phyloP scores from a whole-genome alignment of 2,888 invertebrate species.

The Troides helena region DNA sequence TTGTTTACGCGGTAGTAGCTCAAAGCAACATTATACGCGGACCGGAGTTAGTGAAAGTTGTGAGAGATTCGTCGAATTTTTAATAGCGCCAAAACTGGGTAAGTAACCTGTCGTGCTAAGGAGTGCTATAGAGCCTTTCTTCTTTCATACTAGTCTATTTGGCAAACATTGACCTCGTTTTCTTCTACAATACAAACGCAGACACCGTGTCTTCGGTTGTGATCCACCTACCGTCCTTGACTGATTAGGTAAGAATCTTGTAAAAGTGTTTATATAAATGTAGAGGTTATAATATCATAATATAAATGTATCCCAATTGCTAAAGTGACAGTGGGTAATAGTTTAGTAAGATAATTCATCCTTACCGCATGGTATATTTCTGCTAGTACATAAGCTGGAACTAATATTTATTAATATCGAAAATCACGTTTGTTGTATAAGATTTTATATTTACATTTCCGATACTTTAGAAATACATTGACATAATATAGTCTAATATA shows the following conservation, averaged over 20 bases:
- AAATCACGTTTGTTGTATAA: no score
- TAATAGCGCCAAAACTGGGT: constrained; percentile 73
- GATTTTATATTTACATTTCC: no score
- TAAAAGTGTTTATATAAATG: constrained; percentile 20
- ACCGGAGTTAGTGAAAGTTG: constrained; percentile 71
- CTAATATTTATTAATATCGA: no score
- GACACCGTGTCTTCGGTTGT: constrained; percentile 15
- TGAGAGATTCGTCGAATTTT: constrained; percentile 75
- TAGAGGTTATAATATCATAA: constrained; percentile 7
- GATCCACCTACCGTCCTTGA: constrained; percentile 25
- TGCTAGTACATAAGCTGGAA: no score
- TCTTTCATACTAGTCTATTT: constrained; percentile 69
- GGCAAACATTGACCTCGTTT: constrained; percentile 63
- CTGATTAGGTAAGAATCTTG: constrained; percentile 26
- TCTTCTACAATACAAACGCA: constrained; percentile 34
- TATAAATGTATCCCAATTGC: constrained; percentile 1
- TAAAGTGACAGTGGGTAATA: neutral
- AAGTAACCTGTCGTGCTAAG: constrained; percentile 63
- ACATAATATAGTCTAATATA: no score
- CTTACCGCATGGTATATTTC: no score
- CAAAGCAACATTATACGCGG: constrained; percentile 36
- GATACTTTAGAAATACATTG: no score
- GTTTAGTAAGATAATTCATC: neutral
- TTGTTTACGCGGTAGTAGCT: constrained; percentile 26
- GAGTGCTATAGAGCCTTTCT: constrained; percentile 67